These are phyloP conservation scores for Lasiurus cinereus DNA, from an alignment of 2,113 vertebrate species.

Conservation along the genomic window DNA sequence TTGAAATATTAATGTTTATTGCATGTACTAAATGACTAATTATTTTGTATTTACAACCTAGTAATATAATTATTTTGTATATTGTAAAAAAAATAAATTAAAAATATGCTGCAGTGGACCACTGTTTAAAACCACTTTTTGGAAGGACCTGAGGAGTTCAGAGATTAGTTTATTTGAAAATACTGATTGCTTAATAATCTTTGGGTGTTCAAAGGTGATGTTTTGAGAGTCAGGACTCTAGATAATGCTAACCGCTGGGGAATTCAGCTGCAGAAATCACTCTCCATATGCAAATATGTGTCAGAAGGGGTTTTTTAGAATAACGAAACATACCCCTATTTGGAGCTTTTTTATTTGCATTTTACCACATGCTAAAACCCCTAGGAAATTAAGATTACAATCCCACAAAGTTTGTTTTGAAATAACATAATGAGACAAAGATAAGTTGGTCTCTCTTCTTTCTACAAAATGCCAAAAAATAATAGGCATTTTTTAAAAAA, in stretches of 20 bases:
- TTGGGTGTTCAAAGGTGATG: neutral
- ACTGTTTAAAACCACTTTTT: slow-evolving; percentile 14
- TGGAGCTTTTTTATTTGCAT: slow-evolving; percentile 77
- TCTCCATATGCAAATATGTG: slow-evolving; percentile 73
- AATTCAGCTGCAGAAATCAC: slow-evolving; percentile 70
- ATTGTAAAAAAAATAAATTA: neutral
- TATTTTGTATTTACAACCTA: too few relatives aligned
- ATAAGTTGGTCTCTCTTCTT: neutral
- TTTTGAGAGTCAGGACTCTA: slow-evolving; percentile 31
- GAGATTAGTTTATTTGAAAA: slow-evolving; percentile 19
- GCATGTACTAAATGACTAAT: too few relatives aligned
- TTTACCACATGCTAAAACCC: slow-evolving; percentile 64
- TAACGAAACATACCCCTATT: slow-evolving; percentile 50
- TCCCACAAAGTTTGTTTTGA: slow-evolving; percentile 60
- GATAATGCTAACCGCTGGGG: slow-evolving; percentile 57
- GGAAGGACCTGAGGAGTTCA: slow-evolving; percentile 28
- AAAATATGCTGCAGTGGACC: neutral
- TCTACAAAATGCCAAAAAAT: slow-evolving; percentile 14
- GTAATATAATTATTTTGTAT: too few relatives aligned
- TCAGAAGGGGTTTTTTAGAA: slow-evolving; percentile 73
- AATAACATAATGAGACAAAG: slow-evolving; percentile 3
- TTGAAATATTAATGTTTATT: too few relatives aligned
- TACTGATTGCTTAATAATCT: neutral
- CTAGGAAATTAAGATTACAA: slow-evolving; percentile 28
- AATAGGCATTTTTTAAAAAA: neutral